Conservation (phyloP, 2,113 vertebrate species). For the Ceratotherium simum region DNA sequence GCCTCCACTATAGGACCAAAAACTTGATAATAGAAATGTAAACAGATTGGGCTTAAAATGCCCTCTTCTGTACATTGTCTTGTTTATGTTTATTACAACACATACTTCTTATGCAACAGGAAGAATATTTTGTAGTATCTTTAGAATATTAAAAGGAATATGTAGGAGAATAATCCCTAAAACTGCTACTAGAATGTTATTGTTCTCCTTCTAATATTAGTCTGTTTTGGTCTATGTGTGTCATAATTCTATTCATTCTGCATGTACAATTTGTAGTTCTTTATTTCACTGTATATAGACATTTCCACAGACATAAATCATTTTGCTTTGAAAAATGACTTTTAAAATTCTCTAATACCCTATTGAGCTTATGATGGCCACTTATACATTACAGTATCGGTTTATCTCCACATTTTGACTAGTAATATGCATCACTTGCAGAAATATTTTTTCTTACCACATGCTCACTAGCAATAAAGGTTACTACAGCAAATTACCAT, state of each 20-base stretch:
- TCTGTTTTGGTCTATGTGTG: not conserved
- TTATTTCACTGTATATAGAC: not conserved
- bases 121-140: not conserved
- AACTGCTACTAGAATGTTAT: not conserved
- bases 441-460: not conserved
- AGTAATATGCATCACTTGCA: not conserved
- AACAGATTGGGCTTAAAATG: not conserved
- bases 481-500: not conserved
- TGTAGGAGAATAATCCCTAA: rapidly evolving
- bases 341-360: not conserved
- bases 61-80: not conserved
- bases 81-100: not conserved
- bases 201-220: not conserved
- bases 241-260: not conserved
- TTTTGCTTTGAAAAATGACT: not conserved
- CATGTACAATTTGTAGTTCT: not conserved
- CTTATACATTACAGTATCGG: not conserved
- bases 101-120: not conserved
- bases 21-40: not conserved
- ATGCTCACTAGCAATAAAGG: not conserved
- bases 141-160: not conserved
- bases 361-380: not conserved
- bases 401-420: not conserved
- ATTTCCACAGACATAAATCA: not conserved
- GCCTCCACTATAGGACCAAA: not conserved